Percentiles rank a stretch among this genome's conserved stretches.
Conservation (phyloP, 2,113 vertebrate genomes). For the Sisor rabdophorus region DNA sequence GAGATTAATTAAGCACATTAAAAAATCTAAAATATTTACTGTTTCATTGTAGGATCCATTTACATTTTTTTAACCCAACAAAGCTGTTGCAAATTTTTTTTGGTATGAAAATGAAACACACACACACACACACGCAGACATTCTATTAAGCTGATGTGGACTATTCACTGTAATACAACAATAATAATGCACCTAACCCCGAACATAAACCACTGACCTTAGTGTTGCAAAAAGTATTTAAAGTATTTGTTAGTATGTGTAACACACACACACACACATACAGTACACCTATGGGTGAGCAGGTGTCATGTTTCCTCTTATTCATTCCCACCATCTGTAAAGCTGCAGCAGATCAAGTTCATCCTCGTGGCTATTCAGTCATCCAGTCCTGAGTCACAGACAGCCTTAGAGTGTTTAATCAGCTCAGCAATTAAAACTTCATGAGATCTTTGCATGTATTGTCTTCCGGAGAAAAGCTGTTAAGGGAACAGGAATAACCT, state of each 20-base stretch:
- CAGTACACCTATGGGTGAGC: conserved; percentile 18
- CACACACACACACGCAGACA: neutral
- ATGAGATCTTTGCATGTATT: conserved; percentile 50
- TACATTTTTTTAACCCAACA: neutral
- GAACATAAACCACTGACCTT: neutral
- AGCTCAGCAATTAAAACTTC: conserved; percentile 59
- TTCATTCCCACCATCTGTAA: conserved; percentile 33
- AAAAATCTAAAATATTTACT: neutral
- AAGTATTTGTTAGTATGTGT: too few species aligned
- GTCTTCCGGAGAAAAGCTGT: conserved; percentile 32
- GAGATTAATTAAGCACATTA: neutral
- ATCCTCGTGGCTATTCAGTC: conserved; percentile 25
- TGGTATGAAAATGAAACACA: too few species aligned
- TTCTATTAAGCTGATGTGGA: neutral
- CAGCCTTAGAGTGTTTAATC: conserved; percentile 44
- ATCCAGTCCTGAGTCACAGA: conserved; percentile 25
- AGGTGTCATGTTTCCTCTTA: conserved; percentile 35
- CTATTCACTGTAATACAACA: neutral
- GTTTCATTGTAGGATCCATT: neutral
- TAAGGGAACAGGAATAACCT: conserved; percentile 8
- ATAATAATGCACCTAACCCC: neutral
- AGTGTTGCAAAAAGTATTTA: neutral
- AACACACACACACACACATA: conserved; percentile 12
- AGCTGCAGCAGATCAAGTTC: conserved; percentile 46
- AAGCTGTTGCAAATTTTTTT: neutral